Conservation (phyloP, 2,113 vertebrate genomes). For the Setophaga kirtlandii region DNA sequence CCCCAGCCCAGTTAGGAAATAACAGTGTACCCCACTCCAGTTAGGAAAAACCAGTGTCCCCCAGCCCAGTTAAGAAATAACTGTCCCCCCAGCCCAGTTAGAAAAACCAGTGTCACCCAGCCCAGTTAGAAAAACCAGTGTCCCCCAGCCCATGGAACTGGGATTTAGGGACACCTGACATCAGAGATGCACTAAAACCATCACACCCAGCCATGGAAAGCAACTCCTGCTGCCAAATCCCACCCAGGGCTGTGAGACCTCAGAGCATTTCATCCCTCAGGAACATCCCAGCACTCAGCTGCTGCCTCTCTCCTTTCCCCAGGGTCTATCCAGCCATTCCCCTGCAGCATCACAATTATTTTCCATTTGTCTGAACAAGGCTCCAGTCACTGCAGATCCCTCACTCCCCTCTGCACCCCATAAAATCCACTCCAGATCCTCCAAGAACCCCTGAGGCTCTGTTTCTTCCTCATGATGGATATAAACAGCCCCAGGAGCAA, state of each 20-base stretch:
- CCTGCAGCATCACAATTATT: neutral
- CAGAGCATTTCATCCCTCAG: neutral
- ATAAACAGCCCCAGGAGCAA: neutral
- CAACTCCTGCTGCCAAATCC: neutral
- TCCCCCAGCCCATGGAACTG: neutral
- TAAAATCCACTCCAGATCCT: neutral
- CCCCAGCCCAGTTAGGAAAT: too few relatives aligned
- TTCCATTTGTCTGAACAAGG: neutral
- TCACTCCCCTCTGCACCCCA: neutral
- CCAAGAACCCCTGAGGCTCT: neutral
- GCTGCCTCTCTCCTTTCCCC: neutral
- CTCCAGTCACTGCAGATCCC: neutral
- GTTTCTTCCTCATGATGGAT: neutral
- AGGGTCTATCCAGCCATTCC: neutral
- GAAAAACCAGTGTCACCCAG: neutral
- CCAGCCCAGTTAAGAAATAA: too few relatives aligned
- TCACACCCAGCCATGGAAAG: accelerated
- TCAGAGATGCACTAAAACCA: neutral
- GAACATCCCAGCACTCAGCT: neutral
- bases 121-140: neutral
- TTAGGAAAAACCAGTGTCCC: neutral
- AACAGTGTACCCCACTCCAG: too few relatives aligned
- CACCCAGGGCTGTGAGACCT: neutral
- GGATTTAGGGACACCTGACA: neutral
- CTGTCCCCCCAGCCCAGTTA: neutral